phyloP scores from a whole-genome alignment of 2,113 vertebrate species.

The Melospiza melodia region DNA sequence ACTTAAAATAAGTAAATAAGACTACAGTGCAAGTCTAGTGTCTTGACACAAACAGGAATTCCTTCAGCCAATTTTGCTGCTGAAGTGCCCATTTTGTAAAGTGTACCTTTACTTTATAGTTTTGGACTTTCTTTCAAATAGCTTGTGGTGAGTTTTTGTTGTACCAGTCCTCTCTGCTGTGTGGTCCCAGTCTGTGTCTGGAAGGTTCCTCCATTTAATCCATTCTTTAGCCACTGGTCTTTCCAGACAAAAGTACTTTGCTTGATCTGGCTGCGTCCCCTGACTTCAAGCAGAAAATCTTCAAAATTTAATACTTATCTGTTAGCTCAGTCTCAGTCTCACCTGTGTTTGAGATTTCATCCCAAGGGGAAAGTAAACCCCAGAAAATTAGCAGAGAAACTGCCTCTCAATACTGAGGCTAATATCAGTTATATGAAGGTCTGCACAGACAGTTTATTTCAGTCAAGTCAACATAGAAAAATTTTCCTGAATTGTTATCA shows the following conservation, averaged over 20 bases:
- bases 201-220: not conserved
- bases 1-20: not conserved
- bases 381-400: not conserved
- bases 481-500: not conserved
- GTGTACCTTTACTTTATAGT: not conserved
- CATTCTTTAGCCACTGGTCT: not conserved
- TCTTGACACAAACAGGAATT: not conserved
- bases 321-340: not conserved
- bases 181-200: not conserved
- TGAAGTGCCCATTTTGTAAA: not conserved
- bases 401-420: not conserved
- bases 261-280: not conserved
- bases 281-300: not conserved
- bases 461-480: not conserved
- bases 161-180: not conserved
- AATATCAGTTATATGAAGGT: not conserved
- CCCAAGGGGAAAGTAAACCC: not conserved
- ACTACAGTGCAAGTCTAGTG: accelerated
- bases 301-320: not conserved
- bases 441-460: not conserved
- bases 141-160: not conserved
- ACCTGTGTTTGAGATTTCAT: not conserved
- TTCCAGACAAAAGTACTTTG: not conserved
- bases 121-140: not conserved
- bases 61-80: not conserved